Evolutionary conservation across 2,888 invertebrate genomes (phyloP).

Genomic region (Aradus depressus): DNA sequence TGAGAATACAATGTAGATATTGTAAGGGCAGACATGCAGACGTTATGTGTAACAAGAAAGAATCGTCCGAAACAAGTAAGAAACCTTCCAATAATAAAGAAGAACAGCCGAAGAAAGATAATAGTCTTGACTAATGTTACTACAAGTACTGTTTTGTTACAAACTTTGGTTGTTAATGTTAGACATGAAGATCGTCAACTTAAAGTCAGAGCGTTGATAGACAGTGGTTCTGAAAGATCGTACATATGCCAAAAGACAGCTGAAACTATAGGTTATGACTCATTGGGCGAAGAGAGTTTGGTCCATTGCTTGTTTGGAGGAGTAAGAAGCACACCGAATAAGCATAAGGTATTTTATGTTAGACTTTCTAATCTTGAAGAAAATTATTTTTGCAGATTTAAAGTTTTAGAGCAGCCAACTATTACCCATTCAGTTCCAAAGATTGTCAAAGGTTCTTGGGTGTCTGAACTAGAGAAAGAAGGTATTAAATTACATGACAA

Average conservation of each 20-base stretch:
- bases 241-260: constrained; percentile 7
- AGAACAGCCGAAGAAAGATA: neutral
- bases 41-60: neutral
- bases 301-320: constrained; percentile 17
- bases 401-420: constrained; percentile 4
- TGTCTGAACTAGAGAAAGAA: neutral
- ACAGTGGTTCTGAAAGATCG: constrained; percentile 15
- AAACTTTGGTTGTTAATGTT: constrained; percentile 7
- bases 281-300: neutral
- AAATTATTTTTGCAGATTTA: constrained; percentile 12
- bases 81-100: neutral
- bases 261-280: neutral
- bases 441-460: neutral
- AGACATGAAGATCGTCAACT: neutral
- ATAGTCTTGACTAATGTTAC: neutral
- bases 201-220: constrained; percentile 9
- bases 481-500: constrained; percentile 2
- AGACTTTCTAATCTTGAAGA: neutral
- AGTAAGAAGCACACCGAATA: neutral
- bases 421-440: constrained; percentile 5
- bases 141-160: constrained; percentile 9
- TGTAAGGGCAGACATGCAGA: neutral
- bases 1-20: neutral
- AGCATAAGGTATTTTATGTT: constrained; percentile 5
- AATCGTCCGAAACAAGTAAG: neutral